These are phyloP conservation scores for Rutilus rutilus DNA, from an alignment of 2,113 vertebrate species.

Conservation along the genomic window DNA sequence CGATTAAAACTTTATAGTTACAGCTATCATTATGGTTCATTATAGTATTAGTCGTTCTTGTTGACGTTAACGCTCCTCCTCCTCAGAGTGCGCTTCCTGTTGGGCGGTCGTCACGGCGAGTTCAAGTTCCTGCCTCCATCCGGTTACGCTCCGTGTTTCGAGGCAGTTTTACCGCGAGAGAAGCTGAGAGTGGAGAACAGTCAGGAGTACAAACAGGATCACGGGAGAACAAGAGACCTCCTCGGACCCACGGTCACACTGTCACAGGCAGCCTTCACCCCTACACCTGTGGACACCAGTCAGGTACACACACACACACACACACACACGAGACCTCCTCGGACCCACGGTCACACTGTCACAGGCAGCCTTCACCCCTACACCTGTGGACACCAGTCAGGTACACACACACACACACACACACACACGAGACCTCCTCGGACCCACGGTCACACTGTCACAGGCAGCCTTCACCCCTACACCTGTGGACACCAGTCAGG, in stretches of 20 bases:
- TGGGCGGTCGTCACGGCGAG: conserved; percentile 93
- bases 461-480: too few relatives aligned
- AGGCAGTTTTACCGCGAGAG: conserved; percentile 91
- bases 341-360: too few relatives aligned
- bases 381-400: too few relatives aligned
- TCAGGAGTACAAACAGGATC: conserved; percentile 88
- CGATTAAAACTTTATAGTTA: too few relatives aligned
- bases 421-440: too few relatives aligned
- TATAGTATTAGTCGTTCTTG: too few relatives aligned
- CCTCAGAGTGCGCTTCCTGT: conserved; percentile 86
- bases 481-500: too few relatives aligned
- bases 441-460: too few relatives aligned
- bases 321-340: not conserved
- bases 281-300: conserved; percentile 90
- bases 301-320: conserved; percentile 76
- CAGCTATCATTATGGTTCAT: too few relatives aligned
- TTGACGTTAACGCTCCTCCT: not conserved
- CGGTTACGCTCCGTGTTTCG: conserved; percentile 92
- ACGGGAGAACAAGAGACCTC: conserved; percentile 80
- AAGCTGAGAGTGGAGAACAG: conserved; percentile 91
- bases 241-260: conserved; percentile 87
- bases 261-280: conserved; percentile 93
- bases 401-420: not conserved
- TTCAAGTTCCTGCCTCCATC: conserved; percentile 96
- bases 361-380: too few relatives aligned